Evolutionary conservation across 2,113 vertebrate species (phyloP), one percentile per base, ranked within the genome.

Genomic region (Natator depressus): DNA sequence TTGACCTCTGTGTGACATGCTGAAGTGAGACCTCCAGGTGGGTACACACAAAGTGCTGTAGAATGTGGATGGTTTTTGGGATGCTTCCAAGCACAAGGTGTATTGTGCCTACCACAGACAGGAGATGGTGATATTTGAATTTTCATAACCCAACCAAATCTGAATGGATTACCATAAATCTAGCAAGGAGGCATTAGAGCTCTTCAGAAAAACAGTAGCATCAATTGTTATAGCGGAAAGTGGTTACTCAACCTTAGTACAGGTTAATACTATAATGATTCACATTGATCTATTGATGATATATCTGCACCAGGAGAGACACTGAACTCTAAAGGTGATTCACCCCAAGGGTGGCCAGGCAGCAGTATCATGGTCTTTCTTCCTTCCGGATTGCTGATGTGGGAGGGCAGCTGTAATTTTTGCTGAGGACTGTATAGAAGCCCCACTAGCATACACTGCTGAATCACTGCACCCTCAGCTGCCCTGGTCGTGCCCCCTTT

Each of bases 401-500:
- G 84, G 1, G 1, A 4, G 5, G 25, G 27, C 49, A 93, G 29
- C 12, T 88, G n/a, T 78, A 88, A 22, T 10, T 88, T 80, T 55
- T 87, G 16, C 75, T 29, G 38, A 22, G 31, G 79, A 81, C 10
- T 22, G 10, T 38, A 13, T 53, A 53, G 85, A 55, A 86, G 80
- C 7, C 1, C 5, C 80, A 51, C 6, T 69, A 25, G 20, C 11
- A 22, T 6, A 38, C 24, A 12, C 83, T 38, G 2, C 0, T 46
- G 93, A 93, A 79, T 85, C 57, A 79, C 50, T 24, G 42, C 82
- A 92, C 31, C 83, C 82, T 89, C 83, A 76, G 54, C 85, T 72
- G 46, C 20, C 12, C 82, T 55, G 1, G 0, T 75, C 25, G 57
- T 0, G 0, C 31, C 42, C 3, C 27, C 17, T 8, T 51, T 93